Conservation (phyloP, 2,888 invertebrate genomes). For the Lithophane semibrunnea region DNA sequence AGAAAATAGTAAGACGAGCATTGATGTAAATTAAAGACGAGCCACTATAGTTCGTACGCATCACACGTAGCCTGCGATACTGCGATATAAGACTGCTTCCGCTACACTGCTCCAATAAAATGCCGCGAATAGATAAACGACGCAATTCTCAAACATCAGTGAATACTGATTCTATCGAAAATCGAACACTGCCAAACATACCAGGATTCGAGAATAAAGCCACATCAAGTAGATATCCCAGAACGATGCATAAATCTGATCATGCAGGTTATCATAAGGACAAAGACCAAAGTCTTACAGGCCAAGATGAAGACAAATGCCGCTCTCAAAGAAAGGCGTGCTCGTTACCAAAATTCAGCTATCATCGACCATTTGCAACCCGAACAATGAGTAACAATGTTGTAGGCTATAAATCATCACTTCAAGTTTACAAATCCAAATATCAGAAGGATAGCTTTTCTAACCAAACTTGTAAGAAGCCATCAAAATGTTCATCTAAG, state of each 20-base stretch:
- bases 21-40: background rate
- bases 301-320: conserved; percentile 35
- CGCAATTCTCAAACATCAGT: conserved; percentile 55
- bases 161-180: conserved; percentile 75
- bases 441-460: conserved; percentile 9
- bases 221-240: conserved; percentile 18
- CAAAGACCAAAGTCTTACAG: conserved; percentile 9
- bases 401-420: conserved; percentile 39
- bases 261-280: conserved; percentile 8
- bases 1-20: background rate
- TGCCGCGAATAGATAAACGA: conserved; percentile 35
- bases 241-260: conserved; percentile 23
- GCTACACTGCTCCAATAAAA: conserved; percentile 25
- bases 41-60: background rate
- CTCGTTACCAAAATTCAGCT: conserved; percentile 54
- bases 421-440: conserved; percentile 34
- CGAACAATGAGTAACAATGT: conserved; percentile 41
- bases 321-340: conserved; percentile 45
- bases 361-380: conserved; percentile 20
- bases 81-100: conserved; percentile 3
- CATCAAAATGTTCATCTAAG: conserved; percentile 25
- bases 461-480: conserved; percentile 19
- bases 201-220: conserved; percentile 58
- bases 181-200: conserved; percentile 72
- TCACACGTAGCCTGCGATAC: conserved; percentile 1